Base-by-base conservation (phyloP, 2,888 invertebrate species). In the Stratiomys singularior region DNA sequence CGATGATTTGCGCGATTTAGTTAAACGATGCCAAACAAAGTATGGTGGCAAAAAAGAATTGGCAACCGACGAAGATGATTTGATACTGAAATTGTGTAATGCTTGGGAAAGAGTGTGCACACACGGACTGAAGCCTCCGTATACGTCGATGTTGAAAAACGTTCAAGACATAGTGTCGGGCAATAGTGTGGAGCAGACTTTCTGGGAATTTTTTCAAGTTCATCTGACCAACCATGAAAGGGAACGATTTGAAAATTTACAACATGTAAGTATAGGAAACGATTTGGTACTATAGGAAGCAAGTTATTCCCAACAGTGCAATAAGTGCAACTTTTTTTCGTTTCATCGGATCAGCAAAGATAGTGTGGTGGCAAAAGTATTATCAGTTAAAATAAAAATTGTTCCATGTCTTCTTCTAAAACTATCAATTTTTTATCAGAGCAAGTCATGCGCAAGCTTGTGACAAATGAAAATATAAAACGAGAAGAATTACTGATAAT, bases 21-120 rank as follows among this genome's bases (percentile, higher is more conserved):
- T 86, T 37, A 83, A 83, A 69, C 82, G 83, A 30, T 96, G 96
- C 85, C 96, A 95, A 84, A 91, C 90, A 81, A 89, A 94, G 78
- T 98, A 95, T 89, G 95, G 95, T 81, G 96, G 95, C 4, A 93
- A 94, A 86, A 93, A 94, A 69, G 96, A 97, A 86, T 88, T 98
- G 78, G 97, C 97, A 0, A 96, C 97, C 15, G 97, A 98, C 87
- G 92, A 93, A 83, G 96, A 97, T 85, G 83, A 84, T 18, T 78
- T 80, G 46, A 84, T 86, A n/a, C 81, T 81, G 21, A 88, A 91
- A 81, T 86, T 94, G 71, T 94, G 94, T 87, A 89, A 92, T 78
- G 91, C 92, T 79, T 91, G 95, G 88, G 96, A 96, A 85, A 90
- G 91, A 82, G 92, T 92, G 1, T 89, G 96, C 52, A 90, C 91